Base-by-base conservation (phyloP, 2,113 vertebrate species). In the Otis tarda region DNA sequence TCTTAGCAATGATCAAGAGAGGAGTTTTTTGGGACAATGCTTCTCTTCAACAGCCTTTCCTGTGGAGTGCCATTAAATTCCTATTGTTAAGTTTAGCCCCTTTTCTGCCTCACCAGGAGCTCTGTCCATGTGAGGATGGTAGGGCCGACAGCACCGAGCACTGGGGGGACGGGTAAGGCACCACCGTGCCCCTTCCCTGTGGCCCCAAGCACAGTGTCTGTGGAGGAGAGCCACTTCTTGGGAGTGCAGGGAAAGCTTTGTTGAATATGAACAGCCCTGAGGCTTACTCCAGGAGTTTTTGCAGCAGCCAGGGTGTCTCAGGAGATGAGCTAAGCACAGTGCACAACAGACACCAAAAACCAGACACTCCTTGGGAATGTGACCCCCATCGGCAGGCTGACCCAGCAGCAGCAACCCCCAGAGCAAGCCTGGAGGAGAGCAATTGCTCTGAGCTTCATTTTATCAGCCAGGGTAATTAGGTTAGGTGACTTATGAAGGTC, bases 131-230 rank as follows among this genome's bases (percentile, higher is more conserved):
- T 1, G 1, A 41, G 45, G 37, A 37, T 79, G 45, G 45, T 68
- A 43, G 37, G 53, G 45, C 7, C 4, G 4, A 83, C 52, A 64
- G 35, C 41, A 41, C 68, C 59, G 52, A 41, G 37, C 25, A 35
- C 21, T 1, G 5, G 31, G 43, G 16, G 28, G 12, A 33, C 1
- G 1, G 5, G 12, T 55, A 39, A 57, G 50, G 8, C 52, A 75
- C 5, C 14, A 30, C 61, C 0, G 2, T 53, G 39, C 9, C 25
- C 31, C 31, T n/a, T 73, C 43, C 30, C 17, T 1, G 0, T 1
- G 0, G 45, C 69, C 37, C 60, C 37, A 47, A 49, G n/a, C 24
- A 24, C 30, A 47, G 47, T 5, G 1, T 23, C 33, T 73, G 45
- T 8, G 30, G 56, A 73, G 39, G 7, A 82, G 22, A 67, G 7